phyloP scores from a whole-genome alignment of 2,113 vertebrate genomes.

The Reinhardtius hippoglossoides region DNA sequence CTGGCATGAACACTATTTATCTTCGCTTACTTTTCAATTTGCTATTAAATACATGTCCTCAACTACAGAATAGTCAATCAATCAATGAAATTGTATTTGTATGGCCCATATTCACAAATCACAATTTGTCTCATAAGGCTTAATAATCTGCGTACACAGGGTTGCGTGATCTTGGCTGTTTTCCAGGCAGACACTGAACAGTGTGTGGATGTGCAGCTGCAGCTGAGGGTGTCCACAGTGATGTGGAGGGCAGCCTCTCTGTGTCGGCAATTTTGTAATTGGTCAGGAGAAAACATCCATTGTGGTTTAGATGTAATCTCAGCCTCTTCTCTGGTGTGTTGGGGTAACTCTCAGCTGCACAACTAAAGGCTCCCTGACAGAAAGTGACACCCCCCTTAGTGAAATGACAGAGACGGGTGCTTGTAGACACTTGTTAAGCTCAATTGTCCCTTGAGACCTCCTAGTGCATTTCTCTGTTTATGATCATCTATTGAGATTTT shows the following conservation, averaged over 20 bases:
- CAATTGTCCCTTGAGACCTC: slow-evolving; percentile 10
- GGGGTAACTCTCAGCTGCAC: slow-evolving; percentile 39
- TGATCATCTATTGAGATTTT: not conserved
- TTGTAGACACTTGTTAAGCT: not conserved
- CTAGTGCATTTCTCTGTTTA: slow-evolving; percentile 4
- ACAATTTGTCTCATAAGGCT: no score
- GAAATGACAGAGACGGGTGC: slow-evolving; percentile 26
- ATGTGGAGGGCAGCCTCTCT: no score
- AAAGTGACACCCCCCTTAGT: slow-evolving; percentile 40
- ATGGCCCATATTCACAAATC: no score
- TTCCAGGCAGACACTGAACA: slow-evolving; percentile 14
- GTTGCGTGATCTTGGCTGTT: slow-evolving; percentile 5
- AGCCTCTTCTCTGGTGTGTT: slow-evolving; percentile 17
- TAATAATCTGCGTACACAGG: not conserved
- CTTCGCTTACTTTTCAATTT: not conserved
- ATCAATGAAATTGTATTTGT: not conserved
- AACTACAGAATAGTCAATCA: not conserved
- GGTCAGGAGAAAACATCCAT: slow-evolving; percentile 31
- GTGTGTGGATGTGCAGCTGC: slow-evolving; percentile 13
- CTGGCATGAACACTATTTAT: not conserved
- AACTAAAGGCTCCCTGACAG: slow-evolving; percentile 25
- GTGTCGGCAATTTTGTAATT: slow-evolving; percentile 47
- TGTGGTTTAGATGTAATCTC: slow-evolving; percentile 51
- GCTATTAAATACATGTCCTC: not conserved
- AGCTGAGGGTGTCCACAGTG: not conserved